Evolutionary conservation across 2,888 invertebrate genomes (phyloP).

Genomic region (Odontocerum albicorne): DNA sequence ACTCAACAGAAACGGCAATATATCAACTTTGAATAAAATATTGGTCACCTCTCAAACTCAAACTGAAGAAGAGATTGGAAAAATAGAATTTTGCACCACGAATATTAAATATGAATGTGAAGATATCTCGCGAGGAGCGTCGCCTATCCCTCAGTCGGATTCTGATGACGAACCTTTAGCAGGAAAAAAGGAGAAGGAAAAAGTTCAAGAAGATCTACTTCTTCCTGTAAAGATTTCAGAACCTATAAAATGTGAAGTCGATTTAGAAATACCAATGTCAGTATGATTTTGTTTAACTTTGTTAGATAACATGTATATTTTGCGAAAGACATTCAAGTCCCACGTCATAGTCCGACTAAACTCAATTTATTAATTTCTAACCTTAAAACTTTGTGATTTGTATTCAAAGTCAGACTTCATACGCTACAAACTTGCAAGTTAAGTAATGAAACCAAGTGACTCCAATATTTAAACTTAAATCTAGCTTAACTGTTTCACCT

Average conservation of each 20-base stretch:
- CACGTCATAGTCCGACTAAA: no score
- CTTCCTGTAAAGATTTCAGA: not conserved
- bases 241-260: constrained; percentile 14
- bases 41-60: constrained; percentile 10
- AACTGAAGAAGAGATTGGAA: constrained; percentile 9
- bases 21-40: constrained; percentile 11
- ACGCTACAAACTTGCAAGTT: no score
- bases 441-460: no score
- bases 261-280: not conserved
- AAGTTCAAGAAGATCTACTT: not conserved
- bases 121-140: constrained; percentile 6
- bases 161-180: constrained; percentile 33
- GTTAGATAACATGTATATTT: no score
- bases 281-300: no score
- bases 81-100: constrained; percentile 24
- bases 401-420: no score
- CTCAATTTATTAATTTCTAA: no score
- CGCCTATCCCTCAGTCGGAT: constrained; percentile 22
- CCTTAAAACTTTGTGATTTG: no score
- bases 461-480: no score
- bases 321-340: no score
- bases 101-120: constrained; percentile 24
- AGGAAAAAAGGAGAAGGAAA: constrained; percentile 14
- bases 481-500: no score
- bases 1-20: constrained; percentile 18